These are phyloP conservation scores for Laspeyria flexula DNA, from an alignment of 2,888 invertebrate species.

Conservation along the genomic window DNA sequence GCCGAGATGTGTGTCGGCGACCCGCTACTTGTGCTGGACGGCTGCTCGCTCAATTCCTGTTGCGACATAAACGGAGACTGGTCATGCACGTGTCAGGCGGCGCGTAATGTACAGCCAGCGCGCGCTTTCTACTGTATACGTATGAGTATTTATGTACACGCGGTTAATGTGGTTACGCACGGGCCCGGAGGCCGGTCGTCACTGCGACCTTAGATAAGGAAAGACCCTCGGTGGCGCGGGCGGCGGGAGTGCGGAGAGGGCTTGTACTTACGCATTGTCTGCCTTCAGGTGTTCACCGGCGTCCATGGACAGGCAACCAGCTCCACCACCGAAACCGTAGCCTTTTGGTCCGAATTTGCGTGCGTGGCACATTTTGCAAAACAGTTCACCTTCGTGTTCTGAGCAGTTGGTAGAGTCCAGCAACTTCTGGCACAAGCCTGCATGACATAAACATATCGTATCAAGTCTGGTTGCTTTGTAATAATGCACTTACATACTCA, in stretches of 20 bases:
- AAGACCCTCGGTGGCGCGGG: constrained; percentile 85
- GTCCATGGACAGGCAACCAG: constrained; percentile 98
- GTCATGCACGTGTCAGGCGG: constrained; percentile 85
- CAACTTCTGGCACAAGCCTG: constrained; percentile 98
- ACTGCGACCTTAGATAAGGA: constrained; percentile 84
- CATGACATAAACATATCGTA: constrained; percentile 20
- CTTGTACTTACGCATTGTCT: constrained; percentile 89
- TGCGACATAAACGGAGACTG: constrained; percentile 86
- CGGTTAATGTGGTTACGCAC: constrained; percentile 85
- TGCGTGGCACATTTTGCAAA: constrained; percentile 98
- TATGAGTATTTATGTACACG: constrained; percentile 85
- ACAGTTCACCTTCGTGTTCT: constrained; percentile 98
- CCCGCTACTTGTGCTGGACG: constrained; percentile 78
- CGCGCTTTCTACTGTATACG: constrained; percentile 75
- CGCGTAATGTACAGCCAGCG: constrained; percentile 85
- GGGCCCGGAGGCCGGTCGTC: constrained; percentile 80
- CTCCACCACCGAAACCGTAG: constrained; percentile 99
- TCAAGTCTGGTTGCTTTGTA: not conserved
- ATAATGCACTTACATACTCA: too few relatives aligned
- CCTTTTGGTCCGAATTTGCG: constrained; percentile 99
- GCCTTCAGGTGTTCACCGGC: constrained; percentile 94
- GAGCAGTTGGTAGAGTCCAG: constrained; percentile 99
- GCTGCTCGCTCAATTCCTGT: constrained; percentile 84
- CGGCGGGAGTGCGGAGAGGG: constrained; percentile 76
- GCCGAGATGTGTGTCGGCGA: constrained; percentile 80